These are phyloP conservation scores for Neuroterus valhalla DNA, from an alignment of 1,140 invertebrate genomes.

Conservation along the genomic window DNA sequence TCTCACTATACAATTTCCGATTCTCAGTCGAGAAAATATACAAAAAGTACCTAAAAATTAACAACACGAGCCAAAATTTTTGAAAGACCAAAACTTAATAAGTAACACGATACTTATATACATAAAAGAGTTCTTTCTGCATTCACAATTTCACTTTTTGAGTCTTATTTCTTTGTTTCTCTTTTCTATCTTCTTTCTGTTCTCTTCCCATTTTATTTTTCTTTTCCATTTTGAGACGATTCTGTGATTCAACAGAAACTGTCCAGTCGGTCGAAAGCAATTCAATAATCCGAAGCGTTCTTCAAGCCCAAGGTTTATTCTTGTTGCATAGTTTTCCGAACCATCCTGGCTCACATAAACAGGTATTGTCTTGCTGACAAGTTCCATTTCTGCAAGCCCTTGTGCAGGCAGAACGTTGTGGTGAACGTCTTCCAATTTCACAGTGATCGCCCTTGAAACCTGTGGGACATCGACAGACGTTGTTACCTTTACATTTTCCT, in stretches of 20 bases:
- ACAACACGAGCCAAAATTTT: slow-evolving; percentile 29
- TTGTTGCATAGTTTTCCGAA: slow-evolving; percentile 82
- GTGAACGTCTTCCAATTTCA: slow-evolving; percentile 83
- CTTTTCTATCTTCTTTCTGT: not conserved
- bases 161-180: slow-evolving; percentile 30
- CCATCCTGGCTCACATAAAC: slow-evolving; percentile 84
- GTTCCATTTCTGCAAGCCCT: slow-evolving; percentile 83
- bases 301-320: slow-evolving; percentile 75
- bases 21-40: slow-evolving; percentile 23
- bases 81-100: slow-evolving; percentile 31
- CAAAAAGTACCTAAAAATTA: slow-evolving; percentile 11
- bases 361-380: slow-evolving; percentile 81
- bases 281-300: slow-evolving; percentile 7
- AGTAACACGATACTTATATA: slow-evolving; percentile 22
- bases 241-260: slow-evolving; percentile 16
- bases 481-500: slow-evolving; percentile 88
- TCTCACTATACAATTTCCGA: not conserved
- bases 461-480: slow-evolving; percentile 87
- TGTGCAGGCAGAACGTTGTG: slow-evolving; percentile 81
- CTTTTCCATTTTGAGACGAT: not conserved
- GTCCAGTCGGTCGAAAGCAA: slow-evolving; percentile 21
- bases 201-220: not conserved
- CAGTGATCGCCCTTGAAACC: slow-evolving; percentile 90
- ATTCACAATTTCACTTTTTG: slow-evolving; percentile 28
- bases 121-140: not conserved